Percentiles rank a stretch among this genome's conserved stretches.
Evolutionary conservation across 2,888 invertebrate genomes (phyloP).

Genomic region (Cactoblastis cactorum): DNA sequence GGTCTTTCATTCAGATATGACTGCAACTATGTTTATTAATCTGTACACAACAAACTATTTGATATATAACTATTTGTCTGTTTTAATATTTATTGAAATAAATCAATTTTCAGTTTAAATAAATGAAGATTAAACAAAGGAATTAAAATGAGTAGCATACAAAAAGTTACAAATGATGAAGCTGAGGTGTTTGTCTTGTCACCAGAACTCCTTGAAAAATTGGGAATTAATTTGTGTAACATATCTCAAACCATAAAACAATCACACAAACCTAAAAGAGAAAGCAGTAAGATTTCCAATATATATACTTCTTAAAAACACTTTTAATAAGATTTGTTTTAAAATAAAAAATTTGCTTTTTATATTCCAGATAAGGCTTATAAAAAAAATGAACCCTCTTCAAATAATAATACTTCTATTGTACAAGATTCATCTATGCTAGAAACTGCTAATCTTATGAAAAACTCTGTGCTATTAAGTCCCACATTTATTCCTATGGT

Average conservation of each 20-base stretch:
- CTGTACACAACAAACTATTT: no score
- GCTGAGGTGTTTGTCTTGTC: constrained; percentile 62
- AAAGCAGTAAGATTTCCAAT: constrained; percentile 15
- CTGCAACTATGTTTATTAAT: no score
- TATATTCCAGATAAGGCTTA: not conserved
- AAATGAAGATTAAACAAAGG: not conserved
- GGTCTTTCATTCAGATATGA: no score
- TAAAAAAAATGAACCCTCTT: not conserved
- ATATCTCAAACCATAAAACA: constrained; percentile 23
- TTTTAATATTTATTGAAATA: no score
- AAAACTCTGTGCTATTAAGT: constrained; percentile 60
- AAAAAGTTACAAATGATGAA: constrained; percentile 23
- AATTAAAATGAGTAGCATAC: constrained; percentile 16
- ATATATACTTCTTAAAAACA: no score
- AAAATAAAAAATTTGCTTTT: not conserved
- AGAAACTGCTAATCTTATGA: constrained; percentile 65
- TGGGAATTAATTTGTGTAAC: constrained; percentile 58
- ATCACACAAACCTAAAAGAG: not conserved
- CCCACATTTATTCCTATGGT: constrained; percentile 50
- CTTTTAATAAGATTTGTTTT: no score
- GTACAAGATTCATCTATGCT: constrained; percentile 46
- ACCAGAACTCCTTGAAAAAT: constrained; percentile 62
- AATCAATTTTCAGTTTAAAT: not conserved
- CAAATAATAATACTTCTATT: constrained; percentile 14
- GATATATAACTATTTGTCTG: no score